A percentile compares a stretch with the other conserved stretches of the same genome.
Evolutionary conservation across 2,113 vertebrate species (phyloP).

Genomic region (Jacana jacana): DNA sequence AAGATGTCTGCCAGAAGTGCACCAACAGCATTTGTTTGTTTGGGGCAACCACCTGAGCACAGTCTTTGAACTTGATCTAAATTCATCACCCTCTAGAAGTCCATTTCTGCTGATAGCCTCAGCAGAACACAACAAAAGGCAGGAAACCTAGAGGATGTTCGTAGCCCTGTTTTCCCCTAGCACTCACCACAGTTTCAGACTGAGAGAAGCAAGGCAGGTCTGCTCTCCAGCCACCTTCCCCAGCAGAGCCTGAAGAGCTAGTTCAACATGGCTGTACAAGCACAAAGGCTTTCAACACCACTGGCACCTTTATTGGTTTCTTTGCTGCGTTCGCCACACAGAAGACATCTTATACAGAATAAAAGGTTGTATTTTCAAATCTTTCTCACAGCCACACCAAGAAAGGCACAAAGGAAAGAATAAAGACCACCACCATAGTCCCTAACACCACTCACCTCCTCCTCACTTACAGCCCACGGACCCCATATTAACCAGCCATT

Average conservation of each 20-base stretch:
- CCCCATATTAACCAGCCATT: fast-evolving
- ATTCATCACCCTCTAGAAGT: not conserved
- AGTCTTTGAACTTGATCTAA: not conserved
- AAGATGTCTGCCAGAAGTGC: not conserved
- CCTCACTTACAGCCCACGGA: not conserved
- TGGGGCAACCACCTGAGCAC: no score
- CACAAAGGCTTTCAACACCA: not conserved
- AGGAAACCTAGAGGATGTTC: not conserved
- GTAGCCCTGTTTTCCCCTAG: not conserved
- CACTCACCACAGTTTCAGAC: no score
- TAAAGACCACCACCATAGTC: not conserved
- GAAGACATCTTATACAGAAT: not conserved
- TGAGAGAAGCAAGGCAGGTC: not conserved
- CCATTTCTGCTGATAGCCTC: not conserved
- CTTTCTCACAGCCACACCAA: not conserved
- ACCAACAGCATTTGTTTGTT: fast-evolving
- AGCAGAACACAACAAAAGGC: not conserved
- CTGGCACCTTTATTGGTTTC: not conserved
- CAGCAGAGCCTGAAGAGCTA: no score
- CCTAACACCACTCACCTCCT: not conserved
- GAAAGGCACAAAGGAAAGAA: not conserved
- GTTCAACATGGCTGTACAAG: not conserved
- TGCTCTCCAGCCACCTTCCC: no score
- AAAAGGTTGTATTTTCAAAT: not conserved
- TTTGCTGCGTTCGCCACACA: not conserved